These are phyloP conservation scores for Nymphalis polychloros DNA, from an alignment of 2,888 invertebrate species.

Conservation along the genomic window DNA sequence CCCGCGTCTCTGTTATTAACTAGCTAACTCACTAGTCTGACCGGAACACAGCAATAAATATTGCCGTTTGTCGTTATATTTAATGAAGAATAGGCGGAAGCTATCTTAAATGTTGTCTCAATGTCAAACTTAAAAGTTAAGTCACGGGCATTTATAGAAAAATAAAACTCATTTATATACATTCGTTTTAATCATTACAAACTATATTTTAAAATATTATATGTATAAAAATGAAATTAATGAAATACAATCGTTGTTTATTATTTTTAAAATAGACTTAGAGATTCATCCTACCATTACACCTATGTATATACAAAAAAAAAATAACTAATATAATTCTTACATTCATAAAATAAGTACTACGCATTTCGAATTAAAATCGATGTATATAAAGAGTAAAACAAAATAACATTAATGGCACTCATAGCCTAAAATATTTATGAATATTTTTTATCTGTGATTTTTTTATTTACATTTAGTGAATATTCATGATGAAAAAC, in stretches of 20 bases:
- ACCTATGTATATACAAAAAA: conserved; percentile 37
- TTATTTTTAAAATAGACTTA: conserved; percentile 41
- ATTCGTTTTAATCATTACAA: conserved; percentile 32
- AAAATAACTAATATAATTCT: conserved; percentile 26
- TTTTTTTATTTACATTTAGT: conserved; percentile 30
- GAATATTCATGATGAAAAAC: neutral
- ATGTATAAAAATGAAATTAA: conserved; percentile 47
- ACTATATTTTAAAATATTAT: conserved; percentile 41
- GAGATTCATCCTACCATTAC: conserved; percentile 42
- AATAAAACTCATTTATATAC: conserved; percentile 33
- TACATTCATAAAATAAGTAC: conserved; percentile 23
- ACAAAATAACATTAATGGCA: conserved; percentile 73
- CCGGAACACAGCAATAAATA: no score
- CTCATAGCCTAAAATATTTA: conserved; percentile 75
- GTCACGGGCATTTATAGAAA: neutral
- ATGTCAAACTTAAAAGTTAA: neutral
- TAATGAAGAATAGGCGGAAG: no score
- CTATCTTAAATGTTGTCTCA: no score
- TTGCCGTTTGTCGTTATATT: no score
- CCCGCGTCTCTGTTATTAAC: no score
- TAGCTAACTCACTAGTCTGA: no score
- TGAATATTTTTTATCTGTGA: conserved; percentile 34
- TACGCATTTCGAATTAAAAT: conserved; percentile 46
- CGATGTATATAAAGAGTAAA: conserved; percentile 46
- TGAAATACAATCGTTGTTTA: conserved; percentile 56